Evolutionary conservation across 1,140 invertebrate genomes (phyloP).

Genomic region (Lithobius niger): DNA sequence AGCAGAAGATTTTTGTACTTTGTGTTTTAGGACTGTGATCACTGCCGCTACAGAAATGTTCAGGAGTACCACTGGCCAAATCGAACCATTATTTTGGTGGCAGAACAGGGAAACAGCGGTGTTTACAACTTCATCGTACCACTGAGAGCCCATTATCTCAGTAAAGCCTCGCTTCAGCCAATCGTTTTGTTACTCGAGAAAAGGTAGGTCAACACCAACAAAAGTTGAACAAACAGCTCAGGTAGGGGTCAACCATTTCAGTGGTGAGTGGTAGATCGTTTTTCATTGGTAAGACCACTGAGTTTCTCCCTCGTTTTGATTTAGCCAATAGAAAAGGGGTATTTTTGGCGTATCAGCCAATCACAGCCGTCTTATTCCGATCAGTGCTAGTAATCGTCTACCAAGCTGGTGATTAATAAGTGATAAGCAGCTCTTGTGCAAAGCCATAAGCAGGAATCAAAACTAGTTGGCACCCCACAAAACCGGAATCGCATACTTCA

Average conservation of each 20-base stretch:
- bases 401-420: too few species aligned
- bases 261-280: background rate
- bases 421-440: too few species aligned
- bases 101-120: constrained; percentile 92
- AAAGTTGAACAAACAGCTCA: too few species aligned
- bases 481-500: too few species aligned
- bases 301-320: background rate
- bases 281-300: background rate
- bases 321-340: too few species aligned
- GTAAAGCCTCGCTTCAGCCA: constrained; percentile 86
- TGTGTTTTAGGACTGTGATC: constrained; percentile 64
- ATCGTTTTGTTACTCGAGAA: constrained; percentile 87
- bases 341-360: too few species aligned
- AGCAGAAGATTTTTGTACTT: background rate
- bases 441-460: too few species aligned
- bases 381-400: too few species aligned
- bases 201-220: too few species aligned
- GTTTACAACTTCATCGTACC: constrained; percentile 99
- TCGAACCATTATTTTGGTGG: constrained; percentile 89
- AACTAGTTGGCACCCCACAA: too few species aligned
- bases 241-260: background rate
- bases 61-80: constrained; percentile 97
- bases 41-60: constrained; percentile 80
- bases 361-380: too few species aligned
- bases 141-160: constrained; percentile 83